Conservation (phyloP, 92 coral and sea anemone species). For the Epizoanthus fatuus region DNA sequence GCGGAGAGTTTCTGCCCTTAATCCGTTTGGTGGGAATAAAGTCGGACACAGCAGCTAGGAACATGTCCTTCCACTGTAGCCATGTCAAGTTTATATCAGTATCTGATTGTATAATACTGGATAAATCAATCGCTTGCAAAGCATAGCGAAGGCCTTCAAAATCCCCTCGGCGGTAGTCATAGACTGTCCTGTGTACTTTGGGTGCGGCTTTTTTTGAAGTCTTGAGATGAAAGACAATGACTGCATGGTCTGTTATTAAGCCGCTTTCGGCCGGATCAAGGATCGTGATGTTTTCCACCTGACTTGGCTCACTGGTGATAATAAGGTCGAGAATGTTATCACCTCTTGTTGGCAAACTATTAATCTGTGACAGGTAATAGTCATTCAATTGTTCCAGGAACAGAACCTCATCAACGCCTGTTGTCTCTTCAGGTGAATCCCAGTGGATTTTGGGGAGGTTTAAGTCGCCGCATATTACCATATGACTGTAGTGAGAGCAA, state of each 20-base stretch:
- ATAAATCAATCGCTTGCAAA: too few species aligned
- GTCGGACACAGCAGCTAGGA: slow-evolving; percentile 50
- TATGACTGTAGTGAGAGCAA: neutral
- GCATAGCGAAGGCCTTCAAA: too few species aligned
- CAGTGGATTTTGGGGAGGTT: slow-evolving; percentile 4
- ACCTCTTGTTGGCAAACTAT: slow-evolving; percentile 32
- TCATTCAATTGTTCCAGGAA: slow-evolving; percentile 47
- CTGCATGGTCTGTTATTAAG: slow-evolving; percentile 55
- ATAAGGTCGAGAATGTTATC: slow-evolving; percentile 46
- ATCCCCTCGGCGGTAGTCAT: too few species aligned
- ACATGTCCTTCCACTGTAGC: slow-evolving; percentile 59
- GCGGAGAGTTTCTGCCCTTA: slow-evolving; percentile 41
- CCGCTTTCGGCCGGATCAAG: slow-evolving; percentile 34
- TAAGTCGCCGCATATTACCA: slow-evolving; percentile 17
- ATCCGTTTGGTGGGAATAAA: slow-evolving; percentile 68
- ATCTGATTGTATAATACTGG: slow-evolving; percentile 17
- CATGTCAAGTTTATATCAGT: slow-evolving; percentile 48
- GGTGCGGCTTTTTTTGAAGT: neutral
- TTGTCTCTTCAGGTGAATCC: neutral
- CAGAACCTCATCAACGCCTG: slow-evolving; percentile 43
- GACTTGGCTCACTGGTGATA: slow-evolving; percentile 51
- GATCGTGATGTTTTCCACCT: slow-evolving; percentile 17
- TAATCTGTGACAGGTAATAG: neutral
- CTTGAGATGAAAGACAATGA: slow-evolving; percentile 46
- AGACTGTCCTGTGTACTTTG: too few species aligned